Evolutionary conservation across 2,113 vertebrate species (phyloP).

Genomic region (Mesocricetus auratus): DNA sequence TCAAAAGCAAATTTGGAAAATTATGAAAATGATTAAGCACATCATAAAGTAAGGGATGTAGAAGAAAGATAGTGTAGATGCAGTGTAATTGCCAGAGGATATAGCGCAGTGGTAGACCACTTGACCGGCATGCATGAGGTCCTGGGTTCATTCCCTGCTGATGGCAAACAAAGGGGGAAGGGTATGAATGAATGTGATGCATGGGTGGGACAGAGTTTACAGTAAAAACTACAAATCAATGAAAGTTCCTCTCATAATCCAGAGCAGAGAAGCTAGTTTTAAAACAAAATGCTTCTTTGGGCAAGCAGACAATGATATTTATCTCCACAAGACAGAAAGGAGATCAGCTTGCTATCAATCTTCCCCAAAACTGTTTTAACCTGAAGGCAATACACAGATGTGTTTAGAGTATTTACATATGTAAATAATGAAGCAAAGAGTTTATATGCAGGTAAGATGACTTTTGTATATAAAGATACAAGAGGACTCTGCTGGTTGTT

Average conservation of each 20-base stretch:
- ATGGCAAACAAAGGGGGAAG: not conserved
- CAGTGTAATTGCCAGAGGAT: no score
- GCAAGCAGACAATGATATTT: not conserved
- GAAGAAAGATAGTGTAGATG: not conserved
- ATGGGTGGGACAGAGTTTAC: not conserved
- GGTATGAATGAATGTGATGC: not conserved
- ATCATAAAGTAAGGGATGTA: not conserved
- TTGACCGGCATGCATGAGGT: not conserved
- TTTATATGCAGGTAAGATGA: not conserved
- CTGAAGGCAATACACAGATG: not conserved
- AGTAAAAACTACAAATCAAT: conserved; percentile 29
- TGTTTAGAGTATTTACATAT: not conserved
- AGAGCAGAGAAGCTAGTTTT: not conserved
- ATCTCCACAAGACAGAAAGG: not conserved
- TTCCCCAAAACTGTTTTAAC: conserved; percentile 34
- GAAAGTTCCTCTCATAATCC: not conserved
- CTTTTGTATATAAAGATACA: not conserved
- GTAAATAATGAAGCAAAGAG: not conserved
- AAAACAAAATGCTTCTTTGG: conserved; percentile 23
- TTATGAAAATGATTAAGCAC: conserved; percentile 1
- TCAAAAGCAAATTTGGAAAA: not conserved
- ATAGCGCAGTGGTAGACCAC: not conserved
- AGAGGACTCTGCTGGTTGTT: not conserved
- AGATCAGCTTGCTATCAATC: not conserved
- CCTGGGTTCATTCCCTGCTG: not conserved